Conservation (phyloP, 2,888 invertebrate genomes). For the Malthinus flaveolus region DNA sequence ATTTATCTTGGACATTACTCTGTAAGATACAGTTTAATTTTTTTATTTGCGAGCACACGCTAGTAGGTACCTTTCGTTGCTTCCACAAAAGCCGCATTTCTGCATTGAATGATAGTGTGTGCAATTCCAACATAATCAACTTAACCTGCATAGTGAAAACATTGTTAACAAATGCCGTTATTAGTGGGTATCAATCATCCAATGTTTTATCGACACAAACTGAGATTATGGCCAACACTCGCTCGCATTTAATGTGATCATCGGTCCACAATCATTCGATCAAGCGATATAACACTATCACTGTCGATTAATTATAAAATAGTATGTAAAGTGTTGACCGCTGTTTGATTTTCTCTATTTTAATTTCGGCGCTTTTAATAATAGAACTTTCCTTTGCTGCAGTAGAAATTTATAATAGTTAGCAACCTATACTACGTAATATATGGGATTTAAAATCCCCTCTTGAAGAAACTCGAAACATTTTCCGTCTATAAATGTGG, state of each 20-base stretch:
- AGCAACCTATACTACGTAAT: background rate
- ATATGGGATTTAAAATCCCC: no score
- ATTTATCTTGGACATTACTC: no score
- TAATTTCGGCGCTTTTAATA: conserved; percentile 42
- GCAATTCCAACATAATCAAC: no score
- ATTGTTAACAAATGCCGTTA: conserved; percentile 9
- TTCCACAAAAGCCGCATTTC: no score
- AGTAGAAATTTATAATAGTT: background rate
- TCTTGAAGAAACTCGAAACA: no score
- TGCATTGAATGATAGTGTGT: no score
- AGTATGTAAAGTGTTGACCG: conserved; percentile 52
- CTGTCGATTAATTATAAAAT: conserved; percentile 52
- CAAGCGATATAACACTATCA: conserved; percentile 53
- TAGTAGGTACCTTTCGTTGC: no score
- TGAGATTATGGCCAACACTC: conserved; percentile 47
- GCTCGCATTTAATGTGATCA: conserved; percentile 45
- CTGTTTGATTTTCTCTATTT: conserved; percentile 51
- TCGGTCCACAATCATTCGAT: conserved; percentile 43
- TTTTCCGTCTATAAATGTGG: no score
- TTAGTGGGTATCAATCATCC: conserved; percentile 48
- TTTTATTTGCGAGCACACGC: no score
- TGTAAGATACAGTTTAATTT: no score
- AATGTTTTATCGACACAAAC: conserved; percentile 42
- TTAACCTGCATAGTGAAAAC: background rate
- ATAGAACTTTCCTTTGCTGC: background rate